Evolutionary conservation across 37 sponge, comb jelly and placozoan species (phyloP).

Genomic region (Eunapius fragilis): DNA sequence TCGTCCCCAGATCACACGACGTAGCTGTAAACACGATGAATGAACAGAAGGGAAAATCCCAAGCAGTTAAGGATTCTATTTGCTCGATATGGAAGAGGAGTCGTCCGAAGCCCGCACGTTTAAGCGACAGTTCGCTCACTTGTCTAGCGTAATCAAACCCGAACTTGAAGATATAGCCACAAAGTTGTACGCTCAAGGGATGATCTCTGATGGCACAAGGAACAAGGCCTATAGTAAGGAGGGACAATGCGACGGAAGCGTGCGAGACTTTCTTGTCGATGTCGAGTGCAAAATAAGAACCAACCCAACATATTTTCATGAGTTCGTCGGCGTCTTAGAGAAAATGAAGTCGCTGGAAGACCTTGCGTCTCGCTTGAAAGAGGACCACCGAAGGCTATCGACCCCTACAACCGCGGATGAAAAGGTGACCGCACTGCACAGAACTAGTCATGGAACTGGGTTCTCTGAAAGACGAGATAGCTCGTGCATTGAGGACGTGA

Average conservation of each 20-base stretch:
- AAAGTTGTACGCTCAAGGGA: background rate
- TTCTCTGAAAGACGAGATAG: background rate
- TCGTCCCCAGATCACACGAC: too few relatives aligned
- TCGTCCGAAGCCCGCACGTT: background rate
- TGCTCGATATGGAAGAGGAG: too few relatives aligned
- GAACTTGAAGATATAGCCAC: background rate
- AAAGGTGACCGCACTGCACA: background rate
- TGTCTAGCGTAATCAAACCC: background rate
- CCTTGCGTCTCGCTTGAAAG: background rate
- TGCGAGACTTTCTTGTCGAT: background rate
- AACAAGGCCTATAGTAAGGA: background rate
- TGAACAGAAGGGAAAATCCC: too few relatives aligned
- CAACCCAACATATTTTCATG: background rate
- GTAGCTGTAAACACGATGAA: too few relatives aligned
- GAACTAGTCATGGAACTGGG: background rate
- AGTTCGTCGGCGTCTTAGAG: background rate
- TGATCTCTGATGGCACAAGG: background rate
- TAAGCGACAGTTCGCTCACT: background rate
- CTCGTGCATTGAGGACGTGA: background rate
- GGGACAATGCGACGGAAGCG: background rate
- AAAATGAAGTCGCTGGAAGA: background rate
- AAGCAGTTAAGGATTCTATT: too few relatives aligned
- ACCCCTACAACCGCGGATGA: background rate
- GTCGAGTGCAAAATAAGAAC: background rate
- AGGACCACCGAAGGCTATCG: background rate